Conservation (phyloP, 2,797 vertebrate species). For the Tenualosa ilisha region DNA sequence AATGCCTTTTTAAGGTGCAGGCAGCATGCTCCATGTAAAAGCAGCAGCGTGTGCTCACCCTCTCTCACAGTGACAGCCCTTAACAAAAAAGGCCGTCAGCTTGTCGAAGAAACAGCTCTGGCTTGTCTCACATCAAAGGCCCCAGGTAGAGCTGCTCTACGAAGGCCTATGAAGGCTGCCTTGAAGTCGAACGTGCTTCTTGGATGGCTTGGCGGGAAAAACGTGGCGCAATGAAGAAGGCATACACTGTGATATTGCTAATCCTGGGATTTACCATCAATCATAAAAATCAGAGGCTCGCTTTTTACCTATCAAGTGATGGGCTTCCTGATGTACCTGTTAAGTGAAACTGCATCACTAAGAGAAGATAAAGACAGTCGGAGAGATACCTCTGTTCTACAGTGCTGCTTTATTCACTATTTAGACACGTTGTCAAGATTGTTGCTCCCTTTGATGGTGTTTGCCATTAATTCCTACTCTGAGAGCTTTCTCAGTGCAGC, state of each 20-base stretch:
- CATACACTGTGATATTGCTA: conserved; percentile 35
- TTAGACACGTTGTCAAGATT: conserved; percentile 5
- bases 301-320: not conserved
- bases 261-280: conserved; percentile 35
- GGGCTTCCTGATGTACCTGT: not conserved
- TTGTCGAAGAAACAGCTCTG: conserved; percentile 27
- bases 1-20: not conserved
- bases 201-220: conserved; percentile 29
- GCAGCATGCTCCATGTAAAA: not conserved
- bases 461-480: conserved; percentile 19
- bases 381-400: not conserved
- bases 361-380: not conserved
- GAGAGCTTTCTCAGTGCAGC: not conserved
- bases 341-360: conserved; percentile 12
- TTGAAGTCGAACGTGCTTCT: conserved; percentile 26
- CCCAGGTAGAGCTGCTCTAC: not conserved
- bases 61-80: conserved; percentile 26
- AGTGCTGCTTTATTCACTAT: not conserved
- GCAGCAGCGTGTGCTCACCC: not conserved
- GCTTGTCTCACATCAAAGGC: conserved; percentile 36
- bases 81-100: conserved; percentile 13
- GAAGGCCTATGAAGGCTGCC: conserved; percentile 22
- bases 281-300: conserved; percentile 14
- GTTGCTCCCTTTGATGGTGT: conserved; percentile 22
- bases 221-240: conserved; percentile 18